Evolutionary conservation across 2,888 invertebrate species (phyloP).

Genomic region (Sarcophaga rosellei): DNA sequence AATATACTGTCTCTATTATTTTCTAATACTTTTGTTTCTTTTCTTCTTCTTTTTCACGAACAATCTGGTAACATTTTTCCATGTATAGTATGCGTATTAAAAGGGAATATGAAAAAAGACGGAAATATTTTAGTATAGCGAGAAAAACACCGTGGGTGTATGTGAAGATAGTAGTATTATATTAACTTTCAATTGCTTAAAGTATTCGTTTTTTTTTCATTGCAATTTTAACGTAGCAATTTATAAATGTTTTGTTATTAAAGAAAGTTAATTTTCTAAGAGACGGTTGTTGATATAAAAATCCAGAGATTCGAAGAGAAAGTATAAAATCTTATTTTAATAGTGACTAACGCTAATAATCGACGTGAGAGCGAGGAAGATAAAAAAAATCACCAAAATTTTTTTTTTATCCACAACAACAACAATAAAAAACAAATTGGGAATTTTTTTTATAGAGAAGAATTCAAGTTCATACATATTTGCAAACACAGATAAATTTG

Average conservation of each 20-base stretch:
- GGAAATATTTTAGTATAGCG: constrained; percentile 30
- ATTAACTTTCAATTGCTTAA: constrained; percentile 19
- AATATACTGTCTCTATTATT: neutral
- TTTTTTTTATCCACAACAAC: neutral
- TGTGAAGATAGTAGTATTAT: constrained; percentile 15
- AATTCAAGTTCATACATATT: neutral
- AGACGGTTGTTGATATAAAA: neutral
- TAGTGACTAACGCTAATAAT: constrained; percentile 40
- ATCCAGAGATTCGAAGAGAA: neutral
- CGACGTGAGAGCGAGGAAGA: neutral
- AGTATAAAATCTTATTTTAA: constrained; percentile 15
- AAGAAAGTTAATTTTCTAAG: neutral
- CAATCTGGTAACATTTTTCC: constrained; percentile 41
- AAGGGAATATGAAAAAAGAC: constrained; percentile 34
- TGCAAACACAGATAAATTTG: constrained; percentile 14
- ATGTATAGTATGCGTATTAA: constrained; percentile 40
- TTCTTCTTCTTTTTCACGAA: neutral
- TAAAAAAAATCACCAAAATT: constrained; percentile 12
- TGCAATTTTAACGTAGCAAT: constrained; percentile 3
- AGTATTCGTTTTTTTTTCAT: neutral
- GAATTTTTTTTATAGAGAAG: neutral
- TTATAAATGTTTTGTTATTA: neutral
- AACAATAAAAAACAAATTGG: constrained; percentile 3
- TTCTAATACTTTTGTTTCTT: neutral
- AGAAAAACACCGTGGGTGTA: constrained; percentile 28